A percentile compares a stretch with the other conserved stretches of the same genome.
Conservation (phyloP, 2,113 vertebrate species). For the Nothobranchius furzeri region DNA sequence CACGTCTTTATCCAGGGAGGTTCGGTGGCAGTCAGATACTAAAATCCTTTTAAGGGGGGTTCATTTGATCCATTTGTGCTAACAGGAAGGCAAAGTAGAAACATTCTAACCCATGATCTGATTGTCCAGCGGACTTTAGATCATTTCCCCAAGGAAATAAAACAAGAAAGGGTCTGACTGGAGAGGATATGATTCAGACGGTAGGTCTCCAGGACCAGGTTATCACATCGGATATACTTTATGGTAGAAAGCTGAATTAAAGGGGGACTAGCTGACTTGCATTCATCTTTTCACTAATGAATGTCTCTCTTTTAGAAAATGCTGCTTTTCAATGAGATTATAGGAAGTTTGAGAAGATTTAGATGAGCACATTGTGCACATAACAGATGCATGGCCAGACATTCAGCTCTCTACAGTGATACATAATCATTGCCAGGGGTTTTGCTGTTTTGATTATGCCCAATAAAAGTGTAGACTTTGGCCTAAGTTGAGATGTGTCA, state of each 20-base stretch:
- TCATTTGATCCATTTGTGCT: slow-evolving; percentile 12
- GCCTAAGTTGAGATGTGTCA: slow-evolving; percentile 34
- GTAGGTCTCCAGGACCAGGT: slow-evolving; percentile 12
- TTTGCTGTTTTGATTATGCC: slow-evolving; percentile 35
- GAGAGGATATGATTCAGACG: slow-evolving; percentile 1
- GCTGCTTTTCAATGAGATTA: background rate
- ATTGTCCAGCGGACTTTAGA: background rate
- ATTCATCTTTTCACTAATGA: no score
- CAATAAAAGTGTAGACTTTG: slow-evolving; percentile 72
- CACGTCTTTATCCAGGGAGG: slow-evolving; percentile 14
- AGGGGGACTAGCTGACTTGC: no score
- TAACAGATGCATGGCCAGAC: background rate
- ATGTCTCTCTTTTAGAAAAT: no score
- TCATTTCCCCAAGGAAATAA: background rate
- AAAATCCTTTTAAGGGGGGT: slow-evolving; percentile 29
- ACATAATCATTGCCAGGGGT: slow-evolving; percentile 51
- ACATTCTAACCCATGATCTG: slow-evolving; percentile 1
- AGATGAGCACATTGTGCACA: background rate
- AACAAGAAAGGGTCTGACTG: slow-evolving; percentile 18
- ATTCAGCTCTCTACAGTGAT: slow-evolving; percentile 1
- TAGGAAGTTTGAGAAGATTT: background rate
- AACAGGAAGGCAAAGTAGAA: slow-evolving; percentile 13
- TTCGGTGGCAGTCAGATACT: slow-evolving; percentile 7
- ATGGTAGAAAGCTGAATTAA: background rate
- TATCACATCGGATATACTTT: slow-evolving; percentile 56